A percentile compares a stretch with the other conserved stretches of the same genome.
These are phyloP conservation scores for Tetheella fluctuosa DNA, from an alignment of 2,888 invertebrate genomes.

Conservation along the genomic window DNA sequence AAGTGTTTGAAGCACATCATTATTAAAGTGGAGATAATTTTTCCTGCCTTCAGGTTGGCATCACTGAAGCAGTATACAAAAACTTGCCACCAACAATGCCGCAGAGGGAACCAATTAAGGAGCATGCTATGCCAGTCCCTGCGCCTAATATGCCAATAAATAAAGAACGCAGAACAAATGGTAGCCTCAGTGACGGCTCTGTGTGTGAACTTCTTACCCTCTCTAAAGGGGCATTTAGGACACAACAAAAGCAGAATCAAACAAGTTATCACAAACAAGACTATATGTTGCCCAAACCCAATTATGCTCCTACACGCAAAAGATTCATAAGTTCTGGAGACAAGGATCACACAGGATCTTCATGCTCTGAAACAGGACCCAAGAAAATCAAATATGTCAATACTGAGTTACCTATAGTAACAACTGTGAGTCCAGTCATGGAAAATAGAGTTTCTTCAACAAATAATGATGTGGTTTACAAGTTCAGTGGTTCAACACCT, in stretches of 20 bases:
- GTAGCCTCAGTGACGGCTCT: slow-evolving; percentile 76
- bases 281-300: slow-evolving; percentile 48
- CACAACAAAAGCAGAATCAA: slow-evolving; percentile 54
- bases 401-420: slow-evolving; percentile 47
- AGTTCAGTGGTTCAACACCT: slow-evolving; percentile 63
- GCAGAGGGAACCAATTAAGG: slow-evolving; percentile 69
- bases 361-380: slow-evolving; percentile 67
- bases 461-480: slow-evolving; percentile 69
- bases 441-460: slow-evolving; percentile 77
- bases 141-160: slow-evolving; percentile 49
- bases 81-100: slow-evolving; percentile 77
- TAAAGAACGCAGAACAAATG: slow-evolving; percentile 54
- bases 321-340: slow-evolving; percentile 63
- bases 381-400: slow-evolving; percentile 57
- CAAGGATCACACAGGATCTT: slow-evolving; percentile 63
- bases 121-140: slow-evolving; percentile 61
- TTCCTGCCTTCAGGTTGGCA: slow-evolving; percentile 85
- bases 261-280: slow-evolving; percentile 50
- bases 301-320: slow-evolving; percentile 55
- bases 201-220: slow-evolving; percentile 63
- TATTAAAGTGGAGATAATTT: slow-evolving; percentile 84
- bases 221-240: slow-evolving; percentile 55
- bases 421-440: slow-evolving; percentile 69
- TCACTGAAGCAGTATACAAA: slow-evolving; percentile 81
- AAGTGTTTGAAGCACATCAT: slow-evolving; percentile 78